Evolutionary conservation across 2,797 vertebrate species (phyloP).

Genomic region (Alectoris magna): DNA sequence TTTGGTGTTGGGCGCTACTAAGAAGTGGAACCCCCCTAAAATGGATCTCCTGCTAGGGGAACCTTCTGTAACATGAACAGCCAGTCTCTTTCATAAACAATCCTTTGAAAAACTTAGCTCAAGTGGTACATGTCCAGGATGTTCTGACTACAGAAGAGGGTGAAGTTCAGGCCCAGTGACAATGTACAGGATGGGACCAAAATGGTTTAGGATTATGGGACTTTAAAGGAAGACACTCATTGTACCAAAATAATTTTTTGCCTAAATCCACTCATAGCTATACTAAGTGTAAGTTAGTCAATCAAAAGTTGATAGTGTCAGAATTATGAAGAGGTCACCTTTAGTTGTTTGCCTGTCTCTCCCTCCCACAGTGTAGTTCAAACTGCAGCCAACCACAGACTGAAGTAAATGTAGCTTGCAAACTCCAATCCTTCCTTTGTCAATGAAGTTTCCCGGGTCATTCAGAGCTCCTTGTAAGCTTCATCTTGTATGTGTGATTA

Average conservation of each 20-base stretch:
- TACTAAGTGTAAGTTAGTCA: background rate
- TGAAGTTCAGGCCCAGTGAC: background rate
- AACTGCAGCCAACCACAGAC: background rate
- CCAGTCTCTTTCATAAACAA: background rate
- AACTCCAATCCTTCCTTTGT: background rate
- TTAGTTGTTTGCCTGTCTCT: background rate
- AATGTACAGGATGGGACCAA: background rate
- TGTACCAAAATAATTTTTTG: background rate
- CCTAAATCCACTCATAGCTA: background rate
- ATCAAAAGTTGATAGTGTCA: background rate
- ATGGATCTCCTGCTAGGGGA: background rate
- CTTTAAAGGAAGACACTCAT: background rate
- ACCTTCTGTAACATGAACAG: background rate
- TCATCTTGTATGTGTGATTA: rapidly evolving
- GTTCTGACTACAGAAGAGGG: background rate
- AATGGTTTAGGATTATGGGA: background rate
- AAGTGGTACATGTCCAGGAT: background rate
- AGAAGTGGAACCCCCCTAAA: background rate
- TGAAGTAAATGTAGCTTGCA: background rate
- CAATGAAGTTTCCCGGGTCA: background rate
- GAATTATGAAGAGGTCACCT: background rate
- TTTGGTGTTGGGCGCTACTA: background rate
- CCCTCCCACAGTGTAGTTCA: background rate
- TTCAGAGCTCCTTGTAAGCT: background rate
- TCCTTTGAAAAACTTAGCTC: background rate